A percentile compares a stretch with the other conserved stretches of the same genome.
These are phyloP conservation scores for Phymorhynchus buccinoides DNA, from an alignment of 1,140 invertebrate species.

Conservation along the genomic window DNA sequence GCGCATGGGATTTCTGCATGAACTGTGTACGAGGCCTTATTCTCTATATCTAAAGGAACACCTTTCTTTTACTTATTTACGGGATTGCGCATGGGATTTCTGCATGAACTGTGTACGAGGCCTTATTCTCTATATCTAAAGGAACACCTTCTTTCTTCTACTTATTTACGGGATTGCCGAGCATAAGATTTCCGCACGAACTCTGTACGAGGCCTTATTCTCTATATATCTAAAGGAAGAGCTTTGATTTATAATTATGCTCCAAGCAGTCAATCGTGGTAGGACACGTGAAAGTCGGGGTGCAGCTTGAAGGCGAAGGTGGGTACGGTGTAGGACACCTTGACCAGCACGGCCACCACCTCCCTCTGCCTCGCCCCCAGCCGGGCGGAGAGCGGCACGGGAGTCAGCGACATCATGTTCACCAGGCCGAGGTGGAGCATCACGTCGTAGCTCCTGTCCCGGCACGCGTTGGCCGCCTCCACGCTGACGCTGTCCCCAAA, in stretches of 20 bases:
- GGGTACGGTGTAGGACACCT: constrained; percentile 23
- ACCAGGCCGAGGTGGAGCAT: constrained; percentile 31
- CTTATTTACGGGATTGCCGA: too few species aligned
- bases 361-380: constrained; percentile 11
- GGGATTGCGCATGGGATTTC: too few species aligned
- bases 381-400: background rate
- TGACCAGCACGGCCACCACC: constrained; percentile 21
- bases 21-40: too few species aligned
- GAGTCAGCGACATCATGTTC: constrained; percentile 28
- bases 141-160: too few species aligned
- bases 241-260: background rate
- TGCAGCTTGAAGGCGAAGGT: constrained; percentile 34
- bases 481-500: constrained; percentile 35
- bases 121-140: too few species aligned
- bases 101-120: too few species aligned
- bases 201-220: too few species aligned
- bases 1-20: too few species aligned
- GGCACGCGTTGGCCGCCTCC: constrained; percentile 31
- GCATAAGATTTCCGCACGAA: too few species aligned
- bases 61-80: too few species aligned
- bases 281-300: constrained; percentile 23
- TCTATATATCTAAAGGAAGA: too few species aligned
- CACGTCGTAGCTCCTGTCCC: constrained; percentile 26
- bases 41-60: too few species aligned
- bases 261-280: constrained; percentile 1